These are phyloP conservation scores for Eulemur mongoz DNA, from an alignment of 2,797 vertebrate species.

Conservation along the genomic window DNA sequence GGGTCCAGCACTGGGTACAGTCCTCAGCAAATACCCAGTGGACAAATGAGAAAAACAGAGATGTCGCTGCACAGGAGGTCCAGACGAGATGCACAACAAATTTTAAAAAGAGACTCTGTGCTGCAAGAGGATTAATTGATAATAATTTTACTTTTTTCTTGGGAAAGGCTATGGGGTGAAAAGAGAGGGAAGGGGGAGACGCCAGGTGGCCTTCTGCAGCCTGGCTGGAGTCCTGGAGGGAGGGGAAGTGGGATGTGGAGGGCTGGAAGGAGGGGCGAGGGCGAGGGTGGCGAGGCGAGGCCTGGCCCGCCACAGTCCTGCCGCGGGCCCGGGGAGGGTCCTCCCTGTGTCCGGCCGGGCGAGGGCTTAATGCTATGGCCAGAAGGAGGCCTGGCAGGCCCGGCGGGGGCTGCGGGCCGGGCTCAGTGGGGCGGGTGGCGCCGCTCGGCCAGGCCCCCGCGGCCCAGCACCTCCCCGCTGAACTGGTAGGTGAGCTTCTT, in stretches of 20 bases:
- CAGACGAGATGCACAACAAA: background rate
- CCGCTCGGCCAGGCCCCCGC: slow-evolving; percentile 88
- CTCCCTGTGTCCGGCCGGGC: slow-evolving; percentile 56
- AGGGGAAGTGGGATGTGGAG: background rate
- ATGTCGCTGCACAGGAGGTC: background rate
- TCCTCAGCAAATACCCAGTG: background rate
- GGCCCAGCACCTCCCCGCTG: slow-evolving; percentile 98
- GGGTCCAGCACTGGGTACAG: no score
- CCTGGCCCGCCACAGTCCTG: slow-evolving; percentile 50
- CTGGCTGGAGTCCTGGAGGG: background rate
- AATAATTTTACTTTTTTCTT: slow-evolving; percentile 51
- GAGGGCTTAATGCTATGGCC: slow-evolving; percentile 76
- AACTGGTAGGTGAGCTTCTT: slow-evolving; percentile 99
- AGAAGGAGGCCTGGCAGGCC: background rate
- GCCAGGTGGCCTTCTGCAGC: background rate
- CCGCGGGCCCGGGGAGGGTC: slow-evolving; percentile 13
- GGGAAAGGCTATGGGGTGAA: background rate
- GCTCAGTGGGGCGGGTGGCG: slow-evolving; percentile 90
- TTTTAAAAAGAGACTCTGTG: background rate
- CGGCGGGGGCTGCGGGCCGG: background rate
- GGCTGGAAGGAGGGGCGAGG: background rate
- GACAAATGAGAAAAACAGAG: background rate
- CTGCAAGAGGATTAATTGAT: background rate
- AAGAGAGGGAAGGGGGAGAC: background rate
- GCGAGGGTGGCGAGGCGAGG: background rate